Conservation (phyloP, 2,797 vertebrate genomes). For the Lacerta agilis region DNA sequence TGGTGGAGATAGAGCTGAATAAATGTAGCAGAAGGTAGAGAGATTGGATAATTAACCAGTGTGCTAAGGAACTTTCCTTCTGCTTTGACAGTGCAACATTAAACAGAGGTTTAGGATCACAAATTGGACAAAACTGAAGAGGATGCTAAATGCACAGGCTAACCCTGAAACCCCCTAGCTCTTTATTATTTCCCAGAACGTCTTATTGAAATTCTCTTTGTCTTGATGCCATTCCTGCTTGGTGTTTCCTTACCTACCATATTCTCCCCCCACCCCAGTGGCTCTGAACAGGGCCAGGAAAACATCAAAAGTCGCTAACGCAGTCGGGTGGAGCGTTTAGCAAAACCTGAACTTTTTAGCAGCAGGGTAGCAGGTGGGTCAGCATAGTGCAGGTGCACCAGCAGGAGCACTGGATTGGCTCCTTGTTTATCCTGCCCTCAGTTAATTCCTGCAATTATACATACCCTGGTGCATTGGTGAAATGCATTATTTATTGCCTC, state of each 20-base stretch:
- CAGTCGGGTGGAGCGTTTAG: too few species aligned
- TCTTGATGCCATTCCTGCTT: not conserved
- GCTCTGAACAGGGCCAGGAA: not conserved
- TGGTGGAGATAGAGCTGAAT: accelerated
- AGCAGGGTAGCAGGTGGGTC: too few species aligned
- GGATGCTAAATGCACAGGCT: not conserved
- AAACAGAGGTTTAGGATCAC: not conserved
- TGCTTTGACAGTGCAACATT: not conserved
- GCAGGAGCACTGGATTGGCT: too few species aligned
- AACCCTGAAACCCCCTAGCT: too few species aligned
- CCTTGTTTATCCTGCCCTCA: not conserved
- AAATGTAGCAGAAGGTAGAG: not conserved
- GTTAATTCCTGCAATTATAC: not conserved
- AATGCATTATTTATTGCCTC: not conserved
- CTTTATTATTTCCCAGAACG: not conserved
- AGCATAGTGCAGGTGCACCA: too few species aligned
- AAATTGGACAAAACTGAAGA: not conserved
- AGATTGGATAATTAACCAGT: not conserved
- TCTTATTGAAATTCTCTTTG: not conserved
- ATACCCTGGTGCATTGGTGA: not conserved
- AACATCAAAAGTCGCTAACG: not conserved
- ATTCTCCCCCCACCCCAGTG: not conserved
- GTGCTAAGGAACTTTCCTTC: not conserved
- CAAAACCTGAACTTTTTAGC: too few species aligned
- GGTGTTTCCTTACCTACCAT: not conserved